phyloP scores from a whole-genome alignment of 2,113 vertebrate genomes.

The Planiliza haematocheilus region DNA sequence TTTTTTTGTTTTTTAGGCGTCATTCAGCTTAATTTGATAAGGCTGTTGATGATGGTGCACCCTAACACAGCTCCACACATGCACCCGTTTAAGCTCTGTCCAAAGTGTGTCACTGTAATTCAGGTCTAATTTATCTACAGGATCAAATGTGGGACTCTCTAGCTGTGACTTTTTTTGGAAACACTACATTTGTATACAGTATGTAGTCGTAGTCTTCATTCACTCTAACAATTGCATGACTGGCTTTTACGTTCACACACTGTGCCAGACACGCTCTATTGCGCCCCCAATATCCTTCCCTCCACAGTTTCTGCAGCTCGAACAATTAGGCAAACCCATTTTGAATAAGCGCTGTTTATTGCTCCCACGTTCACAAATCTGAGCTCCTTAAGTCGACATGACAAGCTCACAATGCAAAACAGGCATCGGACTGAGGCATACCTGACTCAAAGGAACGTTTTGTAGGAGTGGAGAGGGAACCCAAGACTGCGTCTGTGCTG shows the following conservation, averaged over 20 bases:
- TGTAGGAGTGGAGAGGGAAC: conserved; percentile 71
- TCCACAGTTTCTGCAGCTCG: conserved; percentile 13
- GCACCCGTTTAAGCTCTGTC: neutral
- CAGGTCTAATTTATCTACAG: neutral
- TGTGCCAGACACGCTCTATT: conserved; percentile 8
- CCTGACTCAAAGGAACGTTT: conserved; percentile 78
- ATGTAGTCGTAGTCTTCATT: neutral
- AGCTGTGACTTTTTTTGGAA: neutral
- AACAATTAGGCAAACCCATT: conserved; percentile 41
- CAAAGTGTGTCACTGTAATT: neutral
- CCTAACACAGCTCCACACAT: neutral
- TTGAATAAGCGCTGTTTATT: conserved; percentile 14
- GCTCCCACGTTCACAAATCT: neutral
- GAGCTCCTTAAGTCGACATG: conserved; percentile 9
- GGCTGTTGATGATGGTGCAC: neutral
- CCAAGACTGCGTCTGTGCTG: conserved; percentile 68
- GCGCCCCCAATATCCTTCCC: neutral
- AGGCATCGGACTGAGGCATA: conserved; percentile 34
- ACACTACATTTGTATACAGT: neutral
- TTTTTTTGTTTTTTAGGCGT: conserved; percentile 4
- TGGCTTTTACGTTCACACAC: too few relatives aligned
- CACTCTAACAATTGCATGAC: neutral
- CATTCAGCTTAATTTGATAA: neutral
- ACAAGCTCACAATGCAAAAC: conserved; percentile 28
- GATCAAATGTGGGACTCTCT: neutral